Evolutionary conservation across 2,797 vertebrate species (phyloP).

Genomic region (Rhabdophis nuchalis): DNA sequence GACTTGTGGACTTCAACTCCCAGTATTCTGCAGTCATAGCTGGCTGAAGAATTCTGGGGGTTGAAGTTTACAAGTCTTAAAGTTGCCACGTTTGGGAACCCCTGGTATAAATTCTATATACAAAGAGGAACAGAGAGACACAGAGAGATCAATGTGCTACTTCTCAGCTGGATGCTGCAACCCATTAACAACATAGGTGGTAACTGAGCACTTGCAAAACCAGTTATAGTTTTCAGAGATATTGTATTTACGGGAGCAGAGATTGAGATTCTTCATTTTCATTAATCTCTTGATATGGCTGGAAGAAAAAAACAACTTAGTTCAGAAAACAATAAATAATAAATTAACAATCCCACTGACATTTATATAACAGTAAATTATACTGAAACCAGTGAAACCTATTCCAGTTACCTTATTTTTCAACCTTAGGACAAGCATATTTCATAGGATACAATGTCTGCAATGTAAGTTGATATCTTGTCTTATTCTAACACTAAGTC

Average conservation of each 20-base stretch:
- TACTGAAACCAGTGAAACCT: background rate
- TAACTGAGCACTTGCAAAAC: background rate
- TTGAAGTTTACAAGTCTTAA: no score
- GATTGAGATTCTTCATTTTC: slow-evolving; percentile 48
- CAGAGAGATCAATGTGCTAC: background rate
- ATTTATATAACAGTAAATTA: background rate
- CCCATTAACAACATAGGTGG: background rate
- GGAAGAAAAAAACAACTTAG: slow-evolving; percentile 13
- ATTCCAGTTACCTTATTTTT: slow-evolving; percentile 4
- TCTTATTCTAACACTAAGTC: background rate
- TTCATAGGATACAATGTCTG: background rate
- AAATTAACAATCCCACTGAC: background rate
- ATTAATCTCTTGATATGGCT: slow-evolving; percentile 38
- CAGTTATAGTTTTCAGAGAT: slow-evolving; percentile 19
- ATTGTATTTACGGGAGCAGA: slow-evolving; percentile 61
- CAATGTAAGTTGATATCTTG: background rate
- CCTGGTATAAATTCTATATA: background rate
- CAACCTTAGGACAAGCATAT: background rate
- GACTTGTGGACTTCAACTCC: no score
- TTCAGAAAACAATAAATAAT: slow-evolving; percentile 11
- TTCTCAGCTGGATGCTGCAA: background rate
- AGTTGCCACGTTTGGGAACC: no score
- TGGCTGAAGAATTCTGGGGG: no score
- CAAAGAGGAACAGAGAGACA: background rate
- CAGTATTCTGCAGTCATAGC: no score